Conservation (phyloP, 2,113 vertebrate species). For the Lophius piscatorius region DNA sequence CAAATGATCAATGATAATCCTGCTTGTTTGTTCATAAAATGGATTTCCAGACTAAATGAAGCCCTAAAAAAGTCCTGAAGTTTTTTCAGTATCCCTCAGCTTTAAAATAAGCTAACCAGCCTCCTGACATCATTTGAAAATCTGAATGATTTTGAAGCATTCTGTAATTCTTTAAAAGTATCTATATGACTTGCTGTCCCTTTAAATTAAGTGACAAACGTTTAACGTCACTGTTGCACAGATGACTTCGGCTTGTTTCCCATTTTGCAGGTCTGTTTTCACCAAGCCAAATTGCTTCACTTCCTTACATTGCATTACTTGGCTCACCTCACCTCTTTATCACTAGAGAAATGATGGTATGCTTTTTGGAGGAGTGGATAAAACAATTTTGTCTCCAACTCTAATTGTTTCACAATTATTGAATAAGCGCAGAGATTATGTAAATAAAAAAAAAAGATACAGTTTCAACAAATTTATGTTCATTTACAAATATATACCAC, state of each 20-base stretch:
- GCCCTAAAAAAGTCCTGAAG: no score
- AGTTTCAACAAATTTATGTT: no score
- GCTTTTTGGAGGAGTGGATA: neutral
- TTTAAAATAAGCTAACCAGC: no score
- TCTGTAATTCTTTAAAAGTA: no score
- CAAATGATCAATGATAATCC: no score
- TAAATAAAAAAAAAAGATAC: no score
- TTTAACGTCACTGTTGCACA: conserved; percentile 9
- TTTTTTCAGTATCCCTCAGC: no score
- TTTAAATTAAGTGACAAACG: conserved; percentile 2
- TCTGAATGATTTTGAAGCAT: no score
- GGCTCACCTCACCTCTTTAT: conserved; percentile 14
- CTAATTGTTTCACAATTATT: conserved; percentile 6
- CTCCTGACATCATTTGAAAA: no score
- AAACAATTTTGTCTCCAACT: conserved; percentile 13
- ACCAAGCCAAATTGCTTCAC: conserved; percentile 31
- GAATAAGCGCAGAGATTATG: neutral
- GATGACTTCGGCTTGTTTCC: conserved; percentile 10
- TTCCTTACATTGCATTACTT: conserved; percentile 18
- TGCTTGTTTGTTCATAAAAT: no score
- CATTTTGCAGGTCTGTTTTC: conserved; percentile 19
- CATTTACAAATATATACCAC: no score
- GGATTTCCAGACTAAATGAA: no score
- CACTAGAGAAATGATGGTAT: neutral
- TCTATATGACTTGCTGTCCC: neutral